Conservation (phyloP, 2,797 vertebrate species). For the Ispidina picta region DNA sequence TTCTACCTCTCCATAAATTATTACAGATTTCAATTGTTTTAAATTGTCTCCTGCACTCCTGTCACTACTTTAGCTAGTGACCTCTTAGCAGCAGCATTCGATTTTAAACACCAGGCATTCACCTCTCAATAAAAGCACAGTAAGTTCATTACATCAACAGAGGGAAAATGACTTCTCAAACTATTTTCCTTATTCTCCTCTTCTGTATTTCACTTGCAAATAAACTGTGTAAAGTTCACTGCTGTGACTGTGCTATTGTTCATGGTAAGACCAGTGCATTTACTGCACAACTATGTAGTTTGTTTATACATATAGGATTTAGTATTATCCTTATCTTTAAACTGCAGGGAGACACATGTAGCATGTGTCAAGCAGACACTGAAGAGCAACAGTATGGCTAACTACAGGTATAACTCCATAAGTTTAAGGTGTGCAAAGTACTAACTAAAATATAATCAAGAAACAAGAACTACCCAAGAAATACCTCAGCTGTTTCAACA, state of each 20-base stretch:
- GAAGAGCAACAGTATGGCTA: background rate
- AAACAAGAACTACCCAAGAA: background rate
- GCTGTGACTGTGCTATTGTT: background rate
- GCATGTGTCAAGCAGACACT: background rate
- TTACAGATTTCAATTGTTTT: background rate
- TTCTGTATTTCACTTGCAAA: background rate
- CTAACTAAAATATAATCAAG: background rate
- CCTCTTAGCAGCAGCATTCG: background rate
- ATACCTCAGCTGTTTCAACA: background rate
- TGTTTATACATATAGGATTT: background rate
- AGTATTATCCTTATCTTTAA: background rate
- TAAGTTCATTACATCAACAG: background rate
- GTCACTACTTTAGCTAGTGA: background rate
- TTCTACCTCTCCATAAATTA: background rate
- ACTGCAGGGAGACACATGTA: background rate
- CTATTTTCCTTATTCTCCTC: background rate
- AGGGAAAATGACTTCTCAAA: background rate
- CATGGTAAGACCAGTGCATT: background rate
- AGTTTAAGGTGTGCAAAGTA: background rate
- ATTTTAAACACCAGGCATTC: background rate
- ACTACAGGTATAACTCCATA: background rate
- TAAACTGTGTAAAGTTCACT: background rate
- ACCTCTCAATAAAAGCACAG: background rate
- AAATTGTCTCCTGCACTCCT: background rate
- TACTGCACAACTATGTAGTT: background rate